phyloP scores from a whole-genome alignment of 2,797 vertebrate genomes.

The Microctenopoma lineatum region DNA sequence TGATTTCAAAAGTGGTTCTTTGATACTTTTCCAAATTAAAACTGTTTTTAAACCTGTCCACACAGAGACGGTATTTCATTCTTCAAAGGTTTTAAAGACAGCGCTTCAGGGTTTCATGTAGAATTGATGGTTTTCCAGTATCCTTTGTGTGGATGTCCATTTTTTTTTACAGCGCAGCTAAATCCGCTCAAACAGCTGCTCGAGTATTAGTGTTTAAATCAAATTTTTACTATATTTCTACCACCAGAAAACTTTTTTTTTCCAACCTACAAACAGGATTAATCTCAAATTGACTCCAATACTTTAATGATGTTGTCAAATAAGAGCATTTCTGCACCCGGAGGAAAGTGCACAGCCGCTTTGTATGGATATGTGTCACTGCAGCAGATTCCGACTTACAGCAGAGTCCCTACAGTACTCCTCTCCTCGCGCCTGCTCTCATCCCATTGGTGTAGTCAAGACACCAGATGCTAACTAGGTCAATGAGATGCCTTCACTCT shows the following conservation, averaged over 20 bases:
- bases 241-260: background rate
- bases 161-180: constrained; percentile 5
- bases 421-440: constrained; percentile 53
- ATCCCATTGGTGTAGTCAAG: constrained; percentile 64
- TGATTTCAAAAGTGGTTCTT: constrained; percentile 28
- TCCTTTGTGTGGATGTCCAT: constrained; percentile 24
- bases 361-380: constrained; percentile 69
- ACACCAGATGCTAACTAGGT: constrained; percentile 81
- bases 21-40: constrained; percentile 32
- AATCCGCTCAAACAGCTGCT: too few species aligned
- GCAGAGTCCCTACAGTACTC: constrained; percentile 51
- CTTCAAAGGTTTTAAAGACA: constrained; percentile 39
- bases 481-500: constrained; percentile 80
- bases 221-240: background rate
- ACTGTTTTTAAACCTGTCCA: constrained; percentile 1
- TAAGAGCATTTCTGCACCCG: background rate
- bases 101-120: constrained; percentile 40
- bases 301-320: background rate
- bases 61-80: constrained; percentile 37
- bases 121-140: constrained; percentile 42
- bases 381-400: constrained; percentile 68
- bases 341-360: constrained; percentile 23
- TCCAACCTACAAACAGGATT: background rate
- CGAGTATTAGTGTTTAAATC: too few species aligned
- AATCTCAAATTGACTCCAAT: background rate